phyloP scores from a whole-genome alignment of 2,888 invertebrate species.

The Junonia oenone region DNA sequence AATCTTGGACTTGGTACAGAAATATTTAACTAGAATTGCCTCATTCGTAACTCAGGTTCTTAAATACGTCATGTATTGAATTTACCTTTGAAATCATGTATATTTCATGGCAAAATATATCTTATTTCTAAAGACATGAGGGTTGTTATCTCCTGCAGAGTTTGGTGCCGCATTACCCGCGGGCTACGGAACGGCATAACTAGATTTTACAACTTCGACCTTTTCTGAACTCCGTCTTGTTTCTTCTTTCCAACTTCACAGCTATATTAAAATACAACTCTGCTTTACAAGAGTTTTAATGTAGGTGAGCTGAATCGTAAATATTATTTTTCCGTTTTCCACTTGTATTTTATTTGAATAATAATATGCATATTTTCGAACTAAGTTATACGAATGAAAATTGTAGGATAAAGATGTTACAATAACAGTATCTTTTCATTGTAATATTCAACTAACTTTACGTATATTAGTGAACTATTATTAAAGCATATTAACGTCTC shows the following conservation, averaged over 20 bases:
- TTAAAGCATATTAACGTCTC: too few species aligned
- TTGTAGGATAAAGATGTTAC: too few species aligned
- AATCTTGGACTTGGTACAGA: background rate
- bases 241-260: conserved; percentile 9
- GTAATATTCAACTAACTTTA: too few species aligned
- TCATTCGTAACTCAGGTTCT: background rate
- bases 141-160: background rate
- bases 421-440: too few species aligned
- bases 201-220: conserved; percentile 12
- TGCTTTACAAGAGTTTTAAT: background rate
- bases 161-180: background rate
- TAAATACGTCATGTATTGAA: background rate
- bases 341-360: too few species aligned
- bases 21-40: background rate
- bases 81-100: background rate
- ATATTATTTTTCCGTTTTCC: background rate
- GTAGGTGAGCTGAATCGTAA: background rate
- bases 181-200: conserved; percentile 7
- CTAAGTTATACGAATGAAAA: too few species aligned
- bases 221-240: conserved; percentile 7
- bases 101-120: background rate
- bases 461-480: too few species aligned
- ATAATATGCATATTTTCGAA: too few species aligned
- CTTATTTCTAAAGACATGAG: background rate
- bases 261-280: conserved; percentile 2